Evolutionary conservation across 2,797 vertebrate genomes (phyloP).

Genomic region (Hemibagrus guttatus): DNA sequence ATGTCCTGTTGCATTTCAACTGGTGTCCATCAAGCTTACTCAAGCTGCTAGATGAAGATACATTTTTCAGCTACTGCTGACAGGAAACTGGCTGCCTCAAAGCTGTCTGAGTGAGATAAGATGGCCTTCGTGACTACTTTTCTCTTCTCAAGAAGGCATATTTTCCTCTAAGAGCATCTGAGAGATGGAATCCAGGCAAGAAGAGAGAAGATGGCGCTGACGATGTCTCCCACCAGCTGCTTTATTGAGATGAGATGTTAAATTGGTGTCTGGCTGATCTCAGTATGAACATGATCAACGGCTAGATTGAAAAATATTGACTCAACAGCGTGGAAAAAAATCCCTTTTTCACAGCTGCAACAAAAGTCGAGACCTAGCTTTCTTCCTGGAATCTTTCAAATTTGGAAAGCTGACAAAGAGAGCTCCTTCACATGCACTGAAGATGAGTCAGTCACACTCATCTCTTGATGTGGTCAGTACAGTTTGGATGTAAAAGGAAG

Average conservation of each 20-base stretch:
- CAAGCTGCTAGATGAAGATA: slow-evolving; percentile 22
- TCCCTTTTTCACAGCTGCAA: background rate
- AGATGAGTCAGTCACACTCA: slow-evolving; percentile 67
- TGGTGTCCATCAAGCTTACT: slow-evolving; percentile 38
- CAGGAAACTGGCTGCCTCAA: slow-evolving; percentile 41
- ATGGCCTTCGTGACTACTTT: slow-evolving; percentile 30
- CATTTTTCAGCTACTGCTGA: slow-evolving; percentile 32
- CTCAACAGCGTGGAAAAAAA: background rate
- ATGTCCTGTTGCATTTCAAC: slow-evolving; percentile 33
- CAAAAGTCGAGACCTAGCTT: slow-evolving; percentile 17
- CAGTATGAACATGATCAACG: background rate
- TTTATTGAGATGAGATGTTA: slow-evolving; percentile 33
- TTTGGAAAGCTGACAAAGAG: slow-evolving; percentile 56
- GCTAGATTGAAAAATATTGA: slow-evolving; percentile 12
- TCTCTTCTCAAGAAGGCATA: slow-evolving; percentile 25
- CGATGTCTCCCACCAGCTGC: background rate
- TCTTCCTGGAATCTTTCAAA: slow-evolving; percentile 55
- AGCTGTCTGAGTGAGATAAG: slow-evolving; percentile 34
- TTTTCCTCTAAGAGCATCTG: slow-evolving; percentile 8
- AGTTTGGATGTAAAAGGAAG: slow-evolving; percentile 59
- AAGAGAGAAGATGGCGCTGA: slow-evolving; percentile 15
- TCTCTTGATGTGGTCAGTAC: slow-evolving; percentile 70
- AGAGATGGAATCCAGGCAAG: slow-evolving; percentile 24
- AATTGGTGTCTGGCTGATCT: background rate
- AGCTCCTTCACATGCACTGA: slow-evolving; percentile 58